Evolutionary conservation across 1,140 invertebrate genomes (phyloP), one percentile per base, ranked within the genome.

Genomic region (Fopius arisanus): DNA sequence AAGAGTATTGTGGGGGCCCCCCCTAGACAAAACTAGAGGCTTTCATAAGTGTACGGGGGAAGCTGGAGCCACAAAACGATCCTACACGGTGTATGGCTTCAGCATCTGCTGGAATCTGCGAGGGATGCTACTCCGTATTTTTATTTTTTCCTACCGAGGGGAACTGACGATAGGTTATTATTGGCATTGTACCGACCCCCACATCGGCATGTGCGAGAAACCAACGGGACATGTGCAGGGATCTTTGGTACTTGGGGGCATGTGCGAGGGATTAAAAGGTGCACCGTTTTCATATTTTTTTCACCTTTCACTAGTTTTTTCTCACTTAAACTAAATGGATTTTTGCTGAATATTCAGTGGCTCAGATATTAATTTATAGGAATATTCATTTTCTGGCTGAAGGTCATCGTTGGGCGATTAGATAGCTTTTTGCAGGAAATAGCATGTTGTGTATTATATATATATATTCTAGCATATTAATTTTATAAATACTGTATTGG

Each of bases 31-130:
- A 85, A 86, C 78, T 82, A 81, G 75, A 72, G 9, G 19, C 54
- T 59, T 59, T 59, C 14, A 59, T 59, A 12, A 69, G 77, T 78
- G 75, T 73, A 78, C 70, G 73, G 54, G 65, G 75, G 70, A 74
- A 31, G 19, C n/a, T 66, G 62, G 67, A 48, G 33, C 54, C 48
- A 72, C 66, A 41, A 19, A 69, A 69, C 51, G 43, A 68, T 65
- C 23, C 41, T 29, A 31, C 70, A 29, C 26, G 33, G 63, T 73
- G 48, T 68, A 68, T 54, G 41, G 31, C 51, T 63, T 29, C 70
- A 78, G 85, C 85, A 87, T 88, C 86, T 86, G 86, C 85, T 84
- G 85, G 84, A 86, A 87, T 86, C 84, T 79, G 81, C 82, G 81
- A 80, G 82, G 84, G 85, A 84, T 87, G 83, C 83, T 70, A 75